A percentile compares a stretch with the other conserved stretches of the same genome.
Evolutionary conservation across 2,113 vertebrate genomes (phyloP).

Genomic region (Acanthochromis polyacanthus): DNA sequence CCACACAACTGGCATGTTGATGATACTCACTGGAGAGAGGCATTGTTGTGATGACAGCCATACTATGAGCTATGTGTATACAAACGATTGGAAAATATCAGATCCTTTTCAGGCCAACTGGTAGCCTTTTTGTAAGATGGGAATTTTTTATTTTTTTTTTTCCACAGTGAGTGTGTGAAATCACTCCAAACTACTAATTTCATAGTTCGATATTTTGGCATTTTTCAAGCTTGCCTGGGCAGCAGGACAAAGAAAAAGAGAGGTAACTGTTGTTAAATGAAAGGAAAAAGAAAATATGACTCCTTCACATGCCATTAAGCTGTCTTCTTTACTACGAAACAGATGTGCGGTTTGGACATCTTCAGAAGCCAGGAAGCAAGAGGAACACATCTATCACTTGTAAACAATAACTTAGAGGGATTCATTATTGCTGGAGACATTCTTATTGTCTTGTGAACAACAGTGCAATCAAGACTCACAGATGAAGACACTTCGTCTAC

Average conservation of each 20-base stretch:
- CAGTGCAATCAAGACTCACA: constrained; percentile 19
- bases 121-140: background rate
- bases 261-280: constrained; percentile 14
- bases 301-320: constrained; percentile 47
- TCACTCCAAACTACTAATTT: constrained; percentile 27
- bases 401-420: constrained; percentile 35
- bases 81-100: constrained; percentile 42
- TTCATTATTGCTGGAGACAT: constrained; percentile 28
- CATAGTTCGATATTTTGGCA: constrained; percentile 17
- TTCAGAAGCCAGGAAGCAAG: constrained; percentile 18
- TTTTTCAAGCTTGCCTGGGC: constrained; percentile 7
- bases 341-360: constrained; percentile 52
- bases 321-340: constrained; percentile 48
- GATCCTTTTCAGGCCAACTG: constrained; percentile 36
- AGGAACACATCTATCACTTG: constrained; percentile 20
- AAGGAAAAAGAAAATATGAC: background rate
- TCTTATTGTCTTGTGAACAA: constrained; percentile 30
- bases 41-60: constrained; percentile 53
- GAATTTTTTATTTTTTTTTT: background rate
- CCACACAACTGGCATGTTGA: constrained; percentile 38
- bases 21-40: constrained; percentile 36
- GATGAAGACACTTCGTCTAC: constrained; percentile 13
- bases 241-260: background rate
- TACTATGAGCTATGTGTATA: constrained; percentile 20
- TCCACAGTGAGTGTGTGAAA: background rate